A percentile compares a stretch with the other conserved stretches of the same genome.
Evolutionary conservation across 2,113 vertebrate species (phyloP).

Genomic region (Phaethornis superciliosus): DNA sequence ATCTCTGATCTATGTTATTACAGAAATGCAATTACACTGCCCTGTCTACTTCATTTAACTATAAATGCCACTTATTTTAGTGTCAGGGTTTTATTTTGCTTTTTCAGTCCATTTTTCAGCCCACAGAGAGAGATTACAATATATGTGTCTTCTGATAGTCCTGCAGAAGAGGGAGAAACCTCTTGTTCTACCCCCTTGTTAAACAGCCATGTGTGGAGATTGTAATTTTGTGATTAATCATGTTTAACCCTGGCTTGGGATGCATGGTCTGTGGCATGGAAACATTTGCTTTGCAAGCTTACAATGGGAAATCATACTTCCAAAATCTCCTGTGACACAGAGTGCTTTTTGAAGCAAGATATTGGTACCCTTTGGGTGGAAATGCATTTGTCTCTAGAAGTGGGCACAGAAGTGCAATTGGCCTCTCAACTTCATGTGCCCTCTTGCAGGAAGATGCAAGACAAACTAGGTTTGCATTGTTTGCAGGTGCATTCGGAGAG

Average conservation of each 20-base stretch:
- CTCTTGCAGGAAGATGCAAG: not conserved
- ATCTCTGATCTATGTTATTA: not conserved
- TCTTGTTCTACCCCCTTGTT: not conserved
- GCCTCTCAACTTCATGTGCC: rapidly evolving
- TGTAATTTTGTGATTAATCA: not conserved
- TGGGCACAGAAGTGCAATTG: not conserved
- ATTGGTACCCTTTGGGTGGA: not conserved
- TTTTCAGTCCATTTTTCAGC: not conserved
- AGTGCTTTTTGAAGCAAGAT: not conserved
- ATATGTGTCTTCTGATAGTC: not conserved
- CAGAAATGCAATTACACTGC: not conserved
- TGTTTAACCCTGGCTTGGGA: not conserved
- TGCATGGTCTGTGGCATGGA: not conserved
- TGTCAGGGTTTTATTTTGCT: not conserved
- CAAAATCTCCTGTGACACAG: not conserved
- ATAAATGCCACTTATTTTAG: not conserved
- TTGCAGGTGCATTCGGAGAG: conserved; percentile 47
- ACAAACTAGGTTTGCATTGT: not conserved
- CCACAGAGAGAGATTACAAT: not conserved
- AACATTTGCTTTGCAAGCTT: not conserved
- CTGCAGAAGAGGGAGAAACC: not conserved
- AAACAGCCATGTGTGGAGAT: not conserved
- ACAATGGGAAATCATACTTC: not conserved
- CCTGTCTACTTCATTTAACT: not conserved
- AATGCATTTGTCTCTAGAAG: not conserved